phyloP scores from a whole-genome alignment of 2,797 vertebrate species.

The Aselliscus stoliczkanus region DNA sequence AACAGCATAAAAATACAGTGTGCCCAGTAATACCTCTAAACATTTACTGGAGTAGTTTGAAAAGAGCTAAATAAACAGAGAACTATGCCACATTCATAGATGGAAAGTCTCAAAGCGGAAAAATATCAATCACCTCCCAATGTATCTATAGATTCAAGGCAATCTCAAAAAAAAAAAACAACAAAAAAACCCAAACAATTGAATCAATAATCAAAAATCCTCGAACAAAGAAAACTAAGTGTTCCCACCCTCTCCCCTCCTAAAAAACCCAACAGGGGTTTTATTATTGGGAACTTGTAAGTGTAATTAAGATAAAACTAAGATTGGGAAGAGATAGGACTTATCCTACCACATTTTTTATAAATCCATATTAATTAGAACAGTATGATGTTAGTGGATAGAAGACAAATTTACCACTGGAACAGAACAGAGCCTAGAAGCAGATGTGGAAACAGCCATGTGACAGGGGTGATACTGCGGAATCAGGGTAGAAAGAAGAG shows the following conservation, averaged over 20 bases:
- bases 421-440: neutral
- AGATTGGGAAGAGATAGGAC: neutral
- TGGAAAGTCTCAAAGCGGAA: neutral
- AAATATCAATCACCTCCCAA: neutral
- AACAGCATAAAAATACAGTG: neutral
- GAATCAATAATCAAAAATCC: neutral
- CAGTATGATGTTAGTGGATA: neutral
- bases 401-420: neutral
- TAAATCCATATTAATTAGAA: neutral
- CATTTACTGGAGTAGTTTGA: neutral
- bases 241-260: too few species aligned
- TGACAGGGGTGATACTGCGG: neutral
- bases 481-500: neutral
- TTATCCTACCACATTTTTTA: neutral
- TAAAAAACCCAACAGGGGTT: neutral
- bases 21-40: neutral
- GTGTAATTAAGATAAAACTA: neutral
- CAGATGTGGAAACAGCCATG: neutral
- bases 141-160: neutral
- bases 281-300: neutral
- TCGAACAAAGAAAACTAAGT: neutral
- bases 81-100: neutral
- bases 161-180: neutral
- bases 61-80: conserved; percentile 10
- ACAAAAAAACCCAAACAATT: neutral